phyloP scores from a whole-genome alignment of 2,797 vertebrate species.

The Yasuhikotakia modesta region DNA sequence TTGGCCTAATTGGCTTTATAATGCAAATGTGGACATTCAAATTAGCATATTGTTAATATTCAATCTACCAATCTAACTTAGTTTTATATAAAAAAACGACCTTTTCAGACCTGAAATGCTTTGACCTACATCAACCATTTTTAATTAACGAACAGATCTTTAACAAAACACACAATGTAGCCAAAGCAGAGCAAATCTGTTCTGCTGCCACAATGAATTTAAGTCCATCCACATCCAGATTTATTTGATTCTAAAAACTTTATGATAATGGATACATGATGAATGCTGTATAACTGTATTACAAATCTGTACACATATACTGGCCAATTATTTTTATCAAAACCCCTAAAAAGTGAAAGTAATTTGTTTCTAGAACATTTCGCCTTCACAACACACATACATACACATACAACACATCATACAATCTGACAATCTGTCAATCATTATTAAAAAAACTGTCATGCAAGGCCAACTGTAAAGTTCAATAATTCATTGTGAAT shows the following conservation, averaged over 20 bases:
- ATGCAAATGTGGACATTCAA: constrained; percentile 32
- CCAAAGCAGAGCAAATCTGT: neutral
- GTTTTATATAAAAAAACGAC: neutral
- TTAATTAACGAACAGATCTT: neutral
- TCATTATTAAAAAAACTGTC: too few relatives aligned
- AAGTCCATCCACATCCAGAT: neutral
- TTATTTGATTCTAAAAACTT: constrained; percentile 12
- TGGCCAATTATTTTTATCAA: neutral
- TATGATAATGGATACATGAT: constrained; percentile 1
- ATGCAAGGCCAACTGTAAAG: too few relatives aligned
- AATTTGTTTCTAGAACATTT: neutral
- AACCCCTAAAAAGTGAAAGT: neutral
- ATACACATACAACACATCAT: neutral
- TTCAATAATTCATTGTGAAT: too few relatives aligned
- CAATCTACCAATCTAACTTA: neutral
- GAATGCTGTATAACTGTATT: neutral
- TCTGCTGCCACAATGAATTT: neutral
- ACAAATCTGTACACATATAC: too few relatives aligned
- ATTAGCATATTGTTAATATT: neutral
- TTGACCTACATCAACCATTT: constrained; percentile 14
- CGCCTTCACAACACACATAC: neutral
- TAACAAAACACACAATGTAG: neutral
- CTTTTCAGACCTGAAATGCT: constrained; percentile 13
- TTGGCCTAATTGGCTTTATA: constrained; percentile 12
- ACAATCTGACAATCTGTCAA: neutral